Evolutionary conservation across 37 sponge, comb jelly and placozoan genomes (phyloP), one percentile per base, ranked within the genome.

Genomic region (Chondrilla cf. caribensis): DNA sequence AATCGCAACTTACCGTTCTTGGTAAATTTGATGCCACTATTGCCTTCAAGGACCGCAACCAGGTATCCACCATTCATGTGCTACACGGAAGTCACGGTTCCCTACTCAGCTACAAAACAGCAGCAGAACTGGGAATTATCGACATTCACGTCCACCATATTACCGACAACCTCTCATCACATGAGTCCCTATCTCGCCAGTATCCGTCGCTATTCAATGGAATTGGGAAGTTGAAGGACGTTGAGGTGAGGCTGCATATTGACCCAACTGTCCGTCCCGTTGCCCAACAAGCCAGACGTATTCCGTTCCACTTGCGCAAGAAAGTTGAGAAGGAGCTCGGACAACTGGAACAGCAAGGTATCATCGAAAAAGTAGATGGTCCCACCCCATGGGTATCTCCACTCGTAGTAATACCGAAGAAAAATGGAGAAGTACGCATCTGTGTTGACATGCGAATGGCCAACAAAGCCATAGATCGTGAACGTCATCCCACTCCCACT

Each of bases 371-470:
- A 22, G 86, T 79, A 3, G 71, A 81, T 59, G 85, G 85, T 25
- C 85, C 85, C 2, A 85, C 83, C 31, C 83, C 79, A 4, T 87
- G 87, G 87, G 79, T 87, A 21, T 82, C 83, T 24, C 87, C 87
- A 28, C 67, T 87, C 8, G 87, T 87, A 18, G 26, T 87, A 8
- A 82, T 60, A 17, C 87, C 87, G 2, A 87, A 81, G 78, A 72
- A 82, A 28, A 87, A 76, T 37, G 87, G 82, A 19, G 81, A 70
- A 22, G 77, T 80, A 2, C 82, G 82, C 17, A 3, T 82, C 4
- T 83, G 79, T 57, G 80, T 87, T 21, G 84, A 87, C 51, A 82
- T 87, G 88, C 57, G 88, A 25, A 60, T 11, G 79, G 40, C 88
- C 38, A 87, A 83, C 80, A 58, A 83, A 38, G 88, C 88, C 18